Evolutionary conservation across 2,888 invertebrate species (phyloP), one percentile per base, ranked within the genome.

Genomic region (Tethea ocularis): DNA sequence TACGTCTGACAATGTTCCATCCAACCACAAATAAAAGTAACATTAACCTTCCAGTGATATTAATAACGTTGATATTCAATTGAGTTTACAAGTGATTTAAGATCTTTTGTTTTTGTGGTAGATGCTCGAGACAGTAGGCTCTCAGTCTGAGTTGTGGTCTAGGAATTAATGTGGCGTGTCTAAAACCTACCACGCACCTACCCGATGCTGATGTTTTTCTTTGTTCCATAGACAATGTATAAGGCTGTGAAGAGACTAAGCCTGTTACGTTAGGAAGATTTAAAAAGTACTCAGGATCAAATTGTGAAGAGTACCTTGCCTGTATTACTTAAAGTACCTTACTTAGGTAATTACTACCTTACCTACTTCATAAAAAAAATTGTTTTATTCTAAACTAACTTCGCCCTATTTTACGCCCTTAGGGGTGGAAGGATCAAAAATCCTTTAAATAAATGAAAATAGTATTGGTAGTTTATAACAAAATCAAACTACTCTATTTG

Each of bases 151-250:
- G 78, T 67, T 74, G 86, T 77, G 86, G 88, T 86, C 88, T 88
- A 88, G 87, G 82, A 87, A 90, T 90, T 89, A 91, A 90, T 90
- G 89, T 86, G 75, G 80, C 86, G 77, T 86, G 84, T 81, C 87
- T 88, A 84, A 89, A 88, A 82, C 87, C 75, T 72, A 74, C 78
- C 87, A 87, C 87, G 87, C 87, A 88, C 81, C 76, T 78, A 75
- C 63, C 71, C 70, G 54, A 33, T 36, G 22, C 54, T 54, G 54
- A 33, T 54, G 54, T 54, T 54, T 46, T 81, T 83, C 82, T 84
- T 84, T 84, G 81, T 83, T 74, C 79, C 61, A 69, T 71, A 71
- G 67, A 75, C 71, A 72, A 72, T 77, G 74, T 74, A 66, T 72
- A 68, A n/a, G 69, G 70, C 75, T 59, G 75, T 72, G 69, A 76